These are phyloP conservation scores for Hippotragus niger DNA, from an alignment of 2,113 vertebrate genomes.

Conservation along the genomic window DNA sequence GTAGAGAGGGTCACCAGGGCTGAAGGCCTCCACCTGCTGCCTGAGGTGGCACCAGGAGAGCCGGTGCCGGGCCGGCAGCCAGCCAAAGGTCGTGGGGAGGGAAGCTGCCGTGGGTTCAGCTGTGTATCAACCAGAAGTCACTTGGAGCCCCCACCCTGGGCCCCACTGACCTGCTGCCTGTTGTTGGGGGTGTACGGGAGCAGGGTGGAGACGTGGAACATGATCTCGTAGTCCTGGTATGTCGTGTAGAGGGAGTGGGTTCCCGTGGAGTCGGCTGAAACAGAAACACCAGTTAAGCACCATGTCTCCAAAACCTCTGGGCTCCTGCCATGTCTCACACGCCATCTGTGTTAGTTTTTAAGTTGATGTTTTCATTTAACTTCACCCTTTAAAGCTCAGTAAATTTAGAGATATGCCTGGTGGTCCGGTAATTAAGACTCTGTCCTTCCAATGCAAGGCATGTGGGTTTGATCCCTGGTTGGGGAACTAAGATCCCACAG, in stretches of 20 bases:
- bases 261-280: slow-evolving; percentile 92
- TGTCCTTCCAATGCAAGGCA: neutral
- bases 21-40: neutral
- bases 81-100: rapidly evolving
- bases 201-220: slow-evolving; percentile 98
- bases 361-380: slow-evolving; percentile 35
- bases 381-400: slow-evolving; percentile 2
- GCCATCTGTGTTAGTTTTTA: slow-evolving; percentile 38
- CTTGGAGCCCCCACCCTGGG: neutral
- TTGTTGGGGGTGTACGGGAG: slow-evolving; percentile 96
- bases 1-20: neutral
- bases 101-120: neutral
- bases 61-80: rapidly evolving
- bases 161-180: slow-evolving; percentile 88
- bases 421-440: neutral
- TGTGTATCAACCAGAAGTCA: neutral
- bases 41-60: rapidly evolving
- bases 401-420: neutral
- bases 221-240: slow-evolving; percentile 96
- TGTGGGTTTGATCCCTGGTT: neutral
- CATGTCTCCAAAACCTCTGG: neutral
- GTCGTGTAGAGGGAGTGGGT: slow-evolving; percentile 95
- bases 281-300: slow-evolving; percentile 54
- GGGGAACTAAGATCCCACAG: neutral
- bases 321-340: slow-evolving; percentile 11